Conservation (phyloP, 2,888 invertebrate species). For the Coecobrya sp. region DNA sequence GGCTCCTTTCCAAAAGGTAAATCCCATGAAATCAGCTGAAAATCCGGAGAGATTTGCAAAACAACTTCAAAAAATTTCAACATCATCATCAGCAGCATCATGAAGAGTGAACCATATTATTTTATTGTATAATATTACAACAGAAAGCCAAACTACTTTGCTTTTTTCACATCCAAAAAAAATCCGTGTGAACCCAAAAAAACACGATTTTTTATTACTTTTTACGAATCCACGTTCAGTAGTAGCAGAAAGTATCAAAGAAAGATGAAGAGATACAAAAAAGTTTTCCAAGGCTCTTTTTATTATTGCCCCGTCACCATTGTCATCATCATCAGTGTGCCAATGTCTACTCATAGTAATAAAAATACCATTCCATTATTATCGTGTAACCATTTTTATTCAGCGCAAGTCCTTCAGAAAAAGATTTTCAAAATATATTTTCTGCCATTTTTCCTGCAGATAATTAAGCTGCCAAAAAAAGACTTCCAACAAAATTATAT, state of each 20-base stretch:
- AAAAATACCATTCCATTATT: background rate
- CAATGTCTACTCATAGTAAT: background rate
- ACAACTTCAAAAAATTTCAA: conserved; percentile 73
- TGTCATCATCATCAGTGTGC: background rate
- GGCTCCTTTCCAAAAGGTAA: conserved; percentile 80
- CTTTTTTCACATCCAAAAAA: conserved; percentile 28
- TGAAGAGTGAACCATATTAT: conserved; percentile 58
- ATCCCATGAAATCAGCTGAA: conserved; percentile 79
- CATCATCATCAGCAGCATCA: conserved; percentile 28
- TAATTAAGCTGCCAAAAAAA: conserved; percentile 11
- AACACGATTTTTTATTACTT: conserved; percentile 38
- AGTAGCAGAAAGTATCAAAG: background rate
- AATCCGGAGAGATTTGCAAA: conserved; percentile 80
- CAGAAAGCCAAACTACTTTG: conserved; percentile 32
- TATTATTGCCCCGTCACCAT: conserved; percentile 39
- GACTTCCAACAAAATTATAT: background rate
- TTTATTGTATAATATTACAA: conserved; percentile 22
- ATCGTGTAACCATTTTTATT: background rate
- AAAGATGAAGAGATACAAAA: background rate
- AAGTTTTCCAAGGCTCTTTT: conserved; percentile 10
- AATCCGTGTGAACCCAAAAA: conserved; percentile 34
- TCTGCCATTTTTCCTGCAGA: background rate
- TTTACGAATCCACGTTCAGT: conserved; percentile 26
- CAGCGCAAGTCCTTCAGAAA: background rate
- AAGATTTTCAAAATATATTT: background rate